Evolutionary conservation across 2,888 invertebrate species (phyloP).

Genomic region (Melipona bicolor): DNA sequence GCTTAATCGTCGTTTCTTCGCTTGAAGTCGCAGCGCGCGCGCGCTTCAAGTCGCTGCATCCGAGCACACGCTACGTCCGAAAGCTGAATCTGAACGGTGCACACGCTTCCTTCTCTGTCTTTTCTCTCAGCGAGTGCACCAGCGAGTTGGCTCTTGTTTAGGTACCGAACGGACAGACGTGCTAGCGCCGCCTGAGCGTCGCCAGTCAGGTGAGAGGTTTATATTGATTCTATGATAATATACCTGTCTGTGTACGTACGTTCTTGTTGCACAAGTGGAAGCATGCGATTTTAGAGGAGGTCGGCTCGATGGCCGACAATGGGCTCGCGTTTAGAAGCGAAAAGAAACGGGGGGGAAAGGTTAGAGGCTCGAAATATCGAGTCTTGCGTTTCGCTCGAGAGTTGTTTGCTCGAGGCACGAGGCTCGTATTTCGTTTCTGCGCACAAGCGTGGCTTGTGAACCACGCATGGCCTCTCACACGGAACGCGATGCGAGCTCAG

Average conservation of each 20-base stretch:
- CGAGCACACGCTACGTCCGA: too few relatives aligned
- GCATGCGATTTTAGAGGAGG: slow-evolving; percentile 1
- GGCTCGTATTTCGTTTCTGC: neutral
- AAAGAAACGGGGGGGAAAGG: too few relatives aligned
- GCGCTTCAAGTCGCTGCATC: too few relatives aligned
- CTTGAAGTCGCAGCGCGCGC: too few relatives aligned
- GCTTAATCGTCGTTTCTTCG: too few relatives aligned
- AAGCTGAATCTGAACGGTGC: too few relatives aligned
- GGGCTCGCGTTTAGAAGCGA: slow-evolving; percentile 3
- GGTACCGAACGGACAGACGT: slow-evolving; percentile 7
- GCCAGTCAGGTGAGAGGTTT: slow-evolving; percentile 36
- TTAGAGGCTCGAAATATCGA: slow-evolving; percentile 3
- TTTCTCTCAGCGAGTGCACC: neutral
- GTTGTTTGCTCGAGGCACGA: neutral
- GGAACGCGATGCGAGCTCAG: neutral
- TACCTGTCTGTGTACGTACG: neutral
- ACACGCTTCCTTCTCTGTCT: too few relatives aligned
- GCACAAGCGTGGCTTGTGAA: neutral
- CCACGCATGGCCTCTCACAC: too few relatives aligned
- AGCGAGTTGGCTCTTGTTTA: slow-evolving; percentile 3
- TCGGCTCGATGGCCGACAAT: neutral
- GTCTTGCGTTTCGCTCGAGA: neutral
- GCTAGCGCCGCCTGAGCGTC: neutral
- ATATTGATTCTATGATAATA: neutral
- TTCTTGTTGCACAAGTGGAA: neutral